phyloP scores from a whole-genome alignment of 30 jellyfish, hydroid and myxozoan species.

The Aurelia sp. region DNA sequence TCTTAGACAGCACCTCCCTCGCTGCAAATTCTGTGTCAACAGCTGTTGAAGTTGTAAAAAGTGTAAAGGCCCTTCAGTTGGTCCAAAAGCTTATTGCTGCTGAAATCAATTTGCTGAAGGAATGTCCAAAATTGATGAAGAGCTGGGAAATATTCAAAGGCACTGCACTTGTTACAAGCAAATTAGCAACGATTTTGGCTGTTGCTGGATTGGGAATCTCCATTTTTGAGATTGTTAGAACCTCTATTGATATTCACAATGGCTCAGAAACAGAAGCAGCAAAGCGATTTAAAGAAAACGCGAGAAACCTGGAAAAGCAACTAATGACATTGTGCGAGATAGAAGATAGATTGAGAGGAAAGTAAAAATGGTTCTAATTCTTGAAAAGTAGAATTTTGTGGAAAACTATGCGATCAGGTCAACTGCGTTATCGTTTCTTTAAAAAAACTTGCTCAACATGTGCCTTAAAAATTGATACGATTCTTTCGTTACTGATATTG shows the following conservation, averaged over 20 bases:
- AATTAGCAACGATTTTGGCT: slow-evolving; percentile 20
- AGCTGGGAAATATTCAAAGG: slow-evolving; percentile 20
- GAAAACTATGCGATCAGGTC: too few relatives aligned
- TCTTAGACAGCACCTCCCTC: neutral
- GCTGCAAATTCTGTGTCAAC: slow-evolving; percentile 20
- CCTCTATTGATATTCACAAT: slow-evolving; percentile 23
- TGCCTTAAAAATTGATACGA: too few relatives aligned
- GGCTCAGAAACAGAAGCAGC: slow-evolving; percentile 41
- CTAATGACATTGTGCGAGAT: slow-evolving; percentile 3
- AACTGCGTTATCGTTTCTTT: too few relatives aligned
- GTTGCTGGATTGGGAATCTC: slow-evolving; percentile 38
- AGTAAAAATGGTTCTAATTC: neutral
- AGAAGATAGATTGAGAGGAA: neutral
- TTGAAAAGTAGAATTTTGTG: too few relatives aligned
- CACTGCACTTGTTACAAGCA: slow-evolving; percentile 24
- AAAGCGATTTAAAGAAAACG: slow-evolving; percentile 10
- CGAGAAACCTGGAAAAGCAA: slow-evolving; percentile 20
- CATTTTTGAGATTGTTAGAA: slow-evolving; percentile 19
- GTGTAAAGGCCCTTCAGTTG: slow-evolving; percentile 22
- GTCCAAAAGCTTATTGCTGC: slow-evolving; percentile 11
- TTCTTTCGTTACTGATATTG: too few relatives aligned
- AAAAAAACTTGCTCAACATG: too few relatives aligned
- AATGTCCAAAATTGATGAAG: slow-evolving; percentile 29
- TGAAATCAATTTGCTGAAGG: slow-evolving; percentile 16
- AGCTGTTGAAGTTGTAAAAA: slow-evolving; percentile 15